phyloP scores from a whole-genome alignment of 2,113 vertebrate genomes.

The Mormyrus lacerda region DNA sequence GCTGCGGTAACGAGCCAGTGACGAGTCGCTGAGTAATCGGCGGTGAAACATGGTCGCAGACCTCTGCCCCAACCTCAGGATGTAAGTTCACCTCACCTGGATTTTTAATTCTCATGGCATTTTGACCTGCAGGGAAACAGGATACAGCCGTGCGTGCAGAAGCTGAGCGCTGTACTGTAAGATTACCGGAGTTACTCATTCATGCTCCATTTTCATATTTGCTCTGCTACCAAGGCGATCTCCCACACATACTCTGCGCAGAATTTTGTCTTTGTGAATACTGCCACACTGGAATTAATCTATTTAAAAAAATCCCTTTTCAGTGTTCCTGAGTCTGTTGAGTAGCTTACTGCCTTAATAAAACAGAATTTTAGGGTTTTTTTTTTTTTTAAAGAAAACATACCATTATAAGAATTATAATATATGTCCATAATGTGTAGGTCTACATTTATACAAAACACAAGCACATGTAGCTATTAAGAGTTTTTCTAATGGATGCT shows the following conservation, averaged over 20 bases:
- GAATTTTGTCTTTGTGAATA: background rate
- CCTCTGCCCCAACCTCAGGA: constrained; percentile 63
- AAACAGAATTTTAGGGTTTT: background rate
- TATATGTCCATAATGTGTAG: background rate
- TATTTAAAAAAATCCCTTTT: background rate
- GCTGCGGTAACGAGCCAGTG: constrained; percentile 52
- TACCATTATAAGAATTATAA: background rate
- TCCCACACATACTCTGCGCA: background rate
- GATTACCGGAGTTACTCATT: background rate
- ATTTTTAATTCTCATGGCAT: constrained; percentile 64
- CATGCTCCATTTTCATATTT: background rate
- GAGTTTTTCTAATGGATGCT: background rate
- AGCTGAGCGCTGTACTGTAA: background rate
- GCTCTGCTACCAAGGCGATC: background rate
- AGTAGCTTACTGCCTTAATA: background rate
- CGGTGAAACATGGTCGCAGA: constrained; percentile 58
- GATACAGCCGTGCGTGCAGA: constrained; percentile 46
- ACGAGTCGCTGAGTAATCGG: constrained; percentile 61
- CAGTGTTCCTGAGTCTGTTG: background rate
- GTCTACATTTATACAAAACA: background rate
- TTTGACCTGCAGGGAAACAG: constrained; percentile 65
- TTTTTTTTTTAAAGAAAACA: background rate
- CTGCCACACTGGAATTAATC: background rate
- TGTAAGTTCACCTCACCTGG: constrained; percentile 58
- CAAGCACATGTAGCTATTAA: background rate